Base-by-base conservation (phyloP, 2,113 vertebrate genomes). In the Pleuronectes platessa region DNA sequence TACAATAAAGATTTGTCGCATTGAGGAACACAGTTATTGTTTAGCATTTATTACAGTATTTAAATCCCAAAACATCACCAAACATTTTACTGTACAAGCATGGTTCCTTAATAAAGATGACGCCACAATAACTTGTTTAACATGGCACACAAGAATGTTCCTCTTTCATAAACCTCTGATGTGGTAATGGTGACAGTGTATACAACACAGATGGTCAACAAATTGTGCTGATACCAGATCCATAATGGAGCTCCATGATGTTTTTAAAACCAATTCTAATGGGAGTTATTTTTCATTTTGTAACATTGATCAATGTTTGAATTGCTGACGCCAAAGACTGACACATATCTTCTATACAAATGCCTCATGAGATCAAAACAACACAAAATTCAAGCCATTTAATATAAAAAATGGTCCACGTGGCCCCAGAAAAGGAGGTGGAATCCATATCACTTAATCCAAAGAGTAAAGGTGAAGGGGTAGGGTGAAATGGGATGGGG, bases 401-500 rank as follows among this genome's bases (percentile, higher is more conserved):
- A 49, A 86, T 90, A 90, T 86, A 86, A 88, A 93, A 42, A 91
- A 87, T 88, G 83, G 79, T 90, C 86, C 83, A 90, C 76, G 27
- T 71, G 74, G 68, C 82, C 58, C 86, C 61, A 60, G 82, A 88
- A 83, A 71, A 70, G 73, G 74, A 15, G 69, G 76, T 88, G 75
- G 74, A 76, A 70, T 88, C 79, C 85, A 85, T 84, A 64, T 88
- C 85, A 86, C 27, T 70, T 67, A 63, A 60, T 83, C 35, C 61
- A 71, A 84, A 74, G 53, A 54, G 12, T 66, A 23, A 79, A 82
- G 83, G 31, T 67, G 55, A 53, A n/a, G 45, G 18, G 20, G 17
- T 2, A 23, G 27, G 27, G 5, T 56, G 21, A 10, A 11, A 15
- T 11, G n/a, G 11, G 15, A 56, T 45, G 64, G 66, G 60, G 66